Evolutionary conservation across 2,113 vertebrate genomes (phyloP), one percentile per base, ranked within the genome.

Genomic region (Rhipidura dahli): DNA sequence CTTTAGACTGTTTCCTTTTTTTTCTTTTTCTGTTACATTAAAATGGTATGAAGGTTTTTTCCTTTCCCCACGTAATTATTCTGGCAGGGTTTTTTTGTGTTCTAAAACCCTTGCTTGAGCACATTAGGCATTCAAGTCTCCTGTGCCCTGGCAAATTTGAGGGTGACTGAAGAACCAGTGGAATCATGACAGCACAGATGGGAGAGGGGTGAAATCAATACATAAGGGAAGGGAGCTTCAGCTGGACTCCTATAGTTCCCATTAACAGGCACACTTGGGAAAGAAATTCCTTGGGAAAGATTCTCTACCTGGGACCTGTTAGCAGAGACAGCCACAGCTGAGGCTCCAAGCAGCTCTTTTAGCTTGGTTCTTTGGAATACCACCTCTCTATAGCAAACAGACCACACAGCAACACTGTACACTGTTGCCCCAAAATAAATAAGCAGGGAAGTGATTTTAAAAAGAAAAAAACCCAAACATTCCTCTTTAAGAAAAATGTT

Each of bases 111-210:
- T 71, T 60, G 13, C 68, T 80, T 28, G 19, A 90, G 77, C 31
- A 42, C 31, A 89, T 96, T 83, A 93, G 22, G 57, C 78, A 87
- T 94, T 92, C 92, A 57, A 60, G 82, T 93, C 90, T 96, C 76
- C 44, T 60, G 39, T 56, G 49, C 44, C 23, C 68, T 75, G 20
- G 86, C 44, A 93, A 87, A 50, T 69, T 92, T 68, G 71, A 92
- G 60, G 72, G 79, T 86, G 88, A 75, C 64, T 60, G 71, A 90
- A 95, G 56, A 94, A 70, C 54, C 49, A 81, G 31, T 45, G 45
- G 70, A 94, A 93, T 77, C 69, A 81, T 0, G 3, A 87, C 37
- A 84, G 53, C 69, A 64, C 53, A 79, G 64, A 56, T 64, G 11
- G 27, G 42, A 86, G 40, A 87, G 33, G 6, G 7, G 28, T 15